Conservation (phyloP, 2,113 vertebrate genomes). For the Scartelaos histophorus region DNA sequence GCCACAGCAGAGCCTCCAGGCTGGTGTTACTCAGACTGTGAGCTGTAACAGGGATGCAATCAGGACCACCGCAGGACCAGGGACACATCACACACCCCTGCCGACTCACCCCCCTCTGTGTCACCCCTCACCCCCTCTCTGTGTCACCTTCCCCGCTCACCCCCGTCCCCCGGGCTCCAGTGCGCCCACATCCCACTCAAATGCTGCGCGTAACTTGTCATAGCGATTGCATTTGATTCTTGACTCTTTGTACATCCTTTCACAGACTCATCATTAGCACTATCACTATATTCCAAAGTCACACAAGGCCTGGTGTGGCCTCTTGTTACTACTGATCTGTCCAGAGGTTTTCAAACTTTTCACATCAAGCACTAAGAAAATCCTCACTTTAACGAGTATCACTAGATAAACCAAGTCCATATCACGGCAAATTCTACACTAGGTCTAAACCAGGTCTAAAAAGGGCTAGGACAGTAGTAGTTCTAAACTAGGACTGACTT, state of each 20-base stretch:
- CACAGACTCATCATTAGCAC: background rate
- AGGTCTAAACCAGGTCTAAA: no score
- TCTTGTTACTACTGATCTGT: background rate
- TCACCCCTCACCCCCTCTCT: background rate
- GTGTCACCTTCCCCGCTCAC: background rate
- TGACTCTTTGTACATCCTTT: background rate
- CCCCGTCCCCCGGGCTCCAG: background rate
- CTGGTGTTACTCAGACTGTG: background rate
- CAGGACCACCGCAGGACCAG: conserved; percentile 1
- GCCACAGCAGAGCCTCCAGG: background rate
- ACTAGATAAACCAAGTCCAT: no score
- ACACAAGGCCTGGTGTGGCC: background rate
- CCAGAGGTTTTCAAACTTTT: background rate
- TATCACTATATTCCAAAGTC: background rate
- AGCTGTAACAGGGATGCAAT: conserved; percentile 1
- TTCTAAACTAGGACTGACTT: no score
- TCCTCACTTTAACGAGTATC: no score
- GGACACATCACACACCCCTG: background rate
- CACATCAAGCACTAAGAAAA: no score
- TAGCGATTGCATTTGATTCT: background rate
- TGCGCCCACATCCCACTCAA: background rate
- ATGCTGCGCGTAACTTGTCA: background rate
- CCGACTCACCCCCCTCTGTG: no score
- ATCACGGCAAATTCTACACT: no score
- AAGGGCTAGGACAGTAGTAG: no score